These are phyloP conservation scores for Chalcis sispes DNA, from an alignment of 2,888 invertebrate species.

Conservation along the genomic window DNA sequence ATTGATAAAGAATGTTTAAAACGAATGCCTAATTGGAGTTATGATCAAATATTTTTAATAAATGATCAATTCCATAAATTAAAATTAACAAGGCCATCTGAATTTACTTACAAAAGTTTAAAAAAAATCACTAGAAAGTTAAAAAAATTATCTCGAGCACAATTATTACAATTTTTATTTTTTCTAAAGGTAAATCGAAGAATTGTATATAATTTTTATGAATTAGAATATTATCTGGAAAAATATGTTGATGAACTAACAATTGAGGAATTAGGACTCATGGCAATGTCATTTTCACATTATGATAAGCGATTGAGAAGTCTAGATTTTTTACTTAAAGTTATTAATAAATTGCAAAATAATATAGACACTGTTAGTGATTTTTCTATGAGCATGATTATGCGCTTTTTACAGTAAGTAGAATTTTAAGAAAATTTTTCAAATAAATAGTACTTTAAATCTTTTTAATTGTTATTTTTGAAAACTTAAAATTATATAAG, in stretches of 20 bases:
- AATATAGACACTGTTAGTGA: conserved; percentile 33
- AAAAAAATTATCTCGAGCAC: conserved; percentile 26
- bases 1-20: conserved; percentile 43
- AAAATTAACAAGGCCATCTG: conserved; percentile 11
- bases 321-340: conserved; percentile 13
- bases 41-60: conserved; percentile 42
- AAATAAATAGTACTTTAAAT: conserved; percentile 17
- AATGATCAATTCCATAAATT: conserved; percentile 46
- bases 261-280: conserved; percentile 48
- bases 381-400: conserved; percentile 11
- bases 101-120: conserved; percentile 42
- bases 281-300: conserved; percentile 21
- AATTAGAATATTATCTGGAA: conserved; percentile 52
- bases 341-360: conserved; percentile 14
- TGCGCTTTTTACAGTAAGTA: conserved; percentile 26
- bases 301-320: conserved; percentile 30
- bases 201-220: conserved; percentile 31
- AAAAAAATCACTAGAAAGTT: conserved; percentile 44
- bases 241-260: conserved; percentile 45
- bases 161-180: conserved; percentile 50
- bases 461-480: conserved; percentile 25
- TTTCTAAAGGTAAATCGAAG: conserved; percentile 36
- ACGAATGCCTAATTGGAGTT: conserved; percentile 20
- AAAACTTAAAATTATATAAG: not conserved
- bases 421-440: conserved; percentile 21